Conservation (phyloP, 2,888 invertebrate genomes). For the Troides helena region DNA sequence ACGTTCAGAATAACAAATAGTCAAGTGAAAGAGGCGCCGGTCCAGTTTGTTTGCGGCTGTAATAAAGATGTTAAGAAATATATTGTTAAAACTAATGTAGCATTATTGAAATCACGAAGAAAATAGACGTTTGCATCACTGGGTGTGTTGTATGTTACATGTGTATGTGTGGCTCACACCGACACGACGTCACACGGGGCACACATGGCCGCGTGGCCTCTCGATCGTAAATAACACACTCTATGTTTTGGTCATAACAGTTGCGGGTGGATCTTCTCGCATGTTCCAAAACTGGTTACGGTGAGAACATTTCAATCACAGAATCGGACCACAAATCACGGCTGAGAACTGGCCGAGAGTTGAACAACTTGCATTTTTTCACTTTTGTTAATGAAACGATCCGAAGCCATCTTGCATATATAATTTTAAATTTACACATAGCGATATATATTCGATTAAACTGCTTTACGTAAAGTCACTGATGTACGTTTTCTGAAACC, state of each 20-base stretch:
- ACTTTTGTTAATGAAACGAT: neutral
- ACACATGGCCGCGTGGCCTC: constrained; percentile 63
- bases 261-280: constrained; percentile 42
- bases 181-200: constrained; percentile 66
- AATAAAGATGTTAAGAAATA: neutral
- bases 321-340: constrained; percentile 15
- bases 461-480: neutral
- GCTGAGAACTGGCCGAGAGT: neutral
- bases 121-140: constrained; percentile 45
- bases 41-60: neutral
- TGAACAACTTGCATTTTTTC: constrained; percentile 1
- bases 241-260: constrained; percentile 46
- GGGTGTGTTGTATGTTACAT: constrained; percentile 53
- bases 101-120: constrained; percentile 19
- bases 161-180: constrained; percentile 49
- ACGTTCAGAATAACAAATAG: constrained; percentile 17
- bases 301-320: constrained; percentile 33
- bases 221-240: constrained; percentile 62
- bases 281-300: constrained; percentile 36
- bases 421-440: neutral
- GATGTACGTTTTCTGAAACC: neutral
- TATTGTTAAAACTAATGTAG: constrained; percentile 11
- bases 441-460: neutral
- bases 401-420: neutral
- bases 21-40: neutral